Percentiles rank a stretch among this genome's conserved stretches.
phyloP scores from a whole-genome alignment of 2,113 vertebrate species.

The Microtus montanus region DNA sequence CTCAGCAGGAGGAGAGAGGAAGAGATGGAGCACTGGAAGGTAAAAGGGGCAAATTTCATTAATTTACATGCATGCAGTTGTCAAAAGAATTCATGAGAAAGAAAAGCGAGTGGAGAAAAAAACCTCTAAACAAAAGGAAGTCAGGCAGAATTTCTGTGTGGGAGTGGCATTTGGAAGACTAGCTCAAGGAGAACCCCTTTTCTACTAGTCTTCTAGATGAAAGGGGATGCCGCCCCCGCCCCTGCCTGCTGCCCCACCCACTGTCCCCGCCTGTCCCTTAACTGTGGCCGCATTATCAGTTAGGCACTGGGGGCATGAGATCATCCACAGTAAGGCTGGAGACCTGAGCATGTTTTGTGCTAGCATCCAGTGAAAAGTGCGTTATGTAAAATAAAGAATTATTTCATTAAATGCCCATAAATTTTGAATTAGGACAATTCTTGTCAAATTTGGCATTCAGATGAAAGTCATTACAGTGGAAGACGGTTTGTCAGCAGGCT shows the following conservation, averaged over 20 bases:
- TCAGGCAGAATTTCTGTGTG: background rate
- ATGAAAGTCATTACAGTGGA: background rate
- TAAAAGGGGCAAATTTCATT: background rate
- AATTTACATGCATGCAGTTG: background rate
- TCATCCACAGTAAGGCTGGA: background rate
- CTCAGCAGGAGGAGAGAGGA: background rate
- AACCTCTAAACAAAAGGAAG: background rate
- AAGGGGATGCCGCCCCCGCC: background rate
- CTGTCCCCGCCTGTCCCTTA: background rate
- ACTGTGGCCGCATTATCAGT: background rate
- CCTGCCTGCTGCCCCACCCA: no score
- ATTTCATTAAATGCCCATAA: conserved; percentile 22
- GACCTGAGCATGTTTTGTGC: background rate
- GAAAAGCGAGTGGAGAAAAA: background rate
- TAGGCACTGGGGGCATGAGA: background rate
- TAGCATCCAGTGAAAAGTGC: background rate
- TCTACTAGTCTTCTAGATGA: background rate
- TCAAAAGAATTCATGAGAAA: no score
- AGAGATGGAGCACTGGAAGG: background rate
- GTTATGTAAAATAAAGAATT: background rate
- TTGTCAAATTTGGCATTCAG: conserved; percentile 14
- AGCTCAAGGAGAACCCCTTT: background rate
- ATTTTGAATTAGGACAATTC: background rate
- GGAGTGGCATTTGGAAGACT: background rate
- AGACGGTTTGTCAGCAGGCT: background rate